A percentile compares a stretch with the other conserved stretches of the same genome.
Conservation (phyloP, 2,888 invertebrate genomes). For the Drosophila diplacantha region DNA sequence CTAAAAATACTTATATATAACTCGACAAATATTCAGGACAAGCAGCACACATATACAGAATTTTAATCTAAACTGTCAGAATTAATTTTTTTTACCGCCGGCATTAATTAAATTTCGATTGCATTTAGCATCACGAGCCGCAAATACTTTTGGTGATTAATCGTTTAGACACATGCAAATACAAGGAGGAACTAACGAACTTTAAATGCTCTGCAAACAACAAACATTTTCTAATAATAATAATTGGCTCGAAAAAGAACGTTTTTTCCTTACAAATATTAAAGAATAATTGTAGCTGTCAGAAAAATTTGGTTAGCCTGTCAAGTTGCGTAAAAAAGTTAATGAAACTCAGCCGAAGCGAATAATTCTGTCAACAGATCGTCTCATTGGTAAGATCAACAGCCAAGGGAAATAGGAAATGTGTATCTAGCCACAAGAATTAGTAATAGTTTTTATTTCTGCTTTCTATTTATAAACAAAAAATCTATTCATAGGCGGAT, state of each 20-base stretch:
- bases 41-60: not conserved
- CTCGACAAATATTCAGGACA: constrained; percentile 26
- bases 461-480: constrained; percentile 23
- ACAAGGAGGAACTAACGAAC: not conserved
- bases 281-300: not conserved
- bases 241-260: not conserved
- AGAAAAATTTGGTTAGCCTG: not conserved
- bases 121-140: constrained; percentile 54
- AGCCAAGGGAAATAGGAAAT: constrained; percentile 9
- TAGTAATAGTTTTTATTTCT: constrained; percentile 28
- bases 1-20: constrained; percentile 6
- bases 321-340: constrained; percentile 1
- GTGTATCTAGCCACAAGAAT: constrained; percentile 20
- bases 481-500: constrained; percentile 14
- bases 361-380: constrained; percentile 31
- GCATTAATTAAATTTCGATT: constrained; percentile 57
- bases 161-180: constrained; percentile 36
- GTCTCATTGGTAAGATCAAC: constrained; percentile 26
- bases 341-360: constrained; percentile 3
- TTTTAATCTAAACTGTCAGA: constrained; percentile 34
- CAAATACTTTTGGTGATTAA: constrained; percentile 69
- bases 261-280: too few relatives aligned
- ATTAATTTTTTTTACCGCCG: constrained; percentile 26
- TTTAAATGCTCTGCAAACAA: constrained; percentile 7
- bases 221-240: not conserved